Evolutionary conservation across 2,113 vertebrate genomes (phyloP).

Genomic region (Lepisosteus osseus): DNA sequence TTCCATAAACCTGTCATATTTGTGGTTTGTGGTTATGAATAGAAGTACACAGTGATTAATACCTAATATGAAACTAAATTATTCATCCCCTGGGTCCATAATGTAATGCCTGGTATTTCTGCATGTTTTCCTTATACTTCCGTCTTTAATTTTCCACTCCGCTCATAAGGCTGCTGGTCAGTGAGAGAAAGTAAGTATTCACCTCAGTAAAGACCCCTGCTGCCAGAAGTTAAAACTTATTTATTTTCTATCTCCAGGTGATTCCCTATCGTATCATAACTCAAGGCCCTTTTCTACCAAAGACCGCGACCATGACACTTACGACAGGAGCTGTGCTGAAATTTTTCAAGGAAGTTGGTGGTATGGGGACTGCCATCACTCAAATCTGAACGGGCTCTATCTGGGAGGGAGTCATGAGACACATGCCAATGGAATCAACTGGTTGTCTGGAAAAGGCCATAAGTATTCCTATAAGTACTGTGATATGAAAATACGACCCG

Average conservation of each 20-base stretch:
- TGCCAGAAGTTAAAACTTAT: no score
- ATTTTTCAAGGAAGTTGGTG: conserved; percentile 35
- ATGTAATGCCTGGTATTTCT: no score
- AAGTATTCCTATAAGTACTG: conserved; percentile 41
- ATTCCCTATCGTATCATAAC: conserved; percentile 33
- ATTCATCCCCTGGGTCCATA: no score
- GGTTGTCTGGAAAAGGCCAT: conserved; percentile 30
- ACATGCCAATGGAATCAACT: conserved; percentile 45
- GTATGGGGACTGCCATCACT: conserved; percentile 29
- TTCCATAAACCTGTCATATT: no score
- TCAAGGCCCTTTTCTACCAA: conserved; percentile 33
- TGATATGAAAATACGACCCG: conserved; percentile 43
- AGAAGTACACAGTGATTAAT: no score
- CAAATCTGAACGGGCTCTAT: conserved; percentile 38
- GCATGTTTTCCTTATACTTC: no score
- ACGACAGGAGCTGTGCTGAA: conserved; percentile 14
- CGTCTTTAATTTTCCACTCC: no score
- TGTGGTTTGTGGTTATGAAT: no score
- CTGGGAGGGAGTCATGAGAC: conserved; percentile 17
- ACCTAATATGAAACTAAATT: no score
- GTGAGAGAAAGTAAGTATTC: no score
- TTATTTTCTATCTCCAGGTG: conserved; percentile 25
- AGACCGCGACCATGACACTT: conserved; percentile 28
- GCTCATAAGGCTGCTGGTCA: no score
- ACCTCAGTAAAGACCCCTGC: no score